Evolutionary conservation across 64 coral and sea anemone species (phyloP).

Genomic region (Stichodactyla mertensii): DNA sequence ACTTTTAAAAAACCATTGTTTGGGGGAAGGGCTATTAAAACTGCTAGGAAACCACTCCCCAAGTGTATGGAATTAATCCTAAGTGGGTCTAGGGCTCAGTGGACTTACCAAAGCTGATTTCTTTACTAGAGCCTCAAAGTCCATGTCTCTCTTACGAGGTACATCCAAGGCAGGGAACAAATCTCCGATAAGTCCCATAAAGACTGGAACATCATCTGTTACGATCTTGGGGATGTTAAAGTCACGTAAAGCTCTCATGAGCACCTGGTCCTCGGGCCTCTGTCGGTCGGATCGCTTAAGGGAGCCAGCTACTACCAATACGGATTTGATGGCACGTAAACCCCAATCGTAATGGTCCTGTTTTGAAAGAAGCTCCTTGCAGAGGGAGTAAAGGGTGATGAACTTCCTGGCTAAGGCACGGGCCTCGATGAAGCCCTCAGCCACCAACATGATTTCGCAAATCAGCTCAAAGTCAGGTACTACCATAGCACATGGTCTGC

Average conservation of each 20-base stretch:
- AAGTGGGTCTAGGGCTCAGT: too few relatives aligned
- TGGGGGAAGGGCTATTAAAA: too few relatives aligned
- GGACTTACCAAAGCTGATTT: slow-evolving; percentile 75
- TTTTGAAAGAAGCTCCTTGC: slow-evolving; percentile 98
- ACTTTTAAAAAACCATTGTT: too few relatives aligned
- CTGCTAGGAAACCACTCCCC: too few relatives aligned
- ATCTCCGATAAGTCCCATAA: slow-evolving; percentile 99
- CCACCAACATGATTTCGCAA: slow-evolving; percentile 99
- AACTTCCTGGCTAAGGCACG: slow-evolving; percentile 88
- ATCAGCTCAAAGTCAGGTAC: slow-evolving; percentile 99
- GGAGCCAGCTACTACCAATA: slow-evolving; percentile 94
- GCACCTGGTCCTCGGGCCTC: slow-evolving; percentile 91
- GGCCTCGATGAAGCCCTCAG: slow-evolving; percentile 96
- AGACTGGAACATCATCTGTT: slow-evolving; percentile 96
- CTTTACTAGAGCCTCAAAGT: slow-evolving; percentile 92
- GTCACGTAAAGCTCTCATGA: slow-evolving; percentile 98
- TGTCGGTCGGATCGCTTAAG: slow-evolving; percentile 91
- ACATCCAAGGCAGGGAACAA: slow-evolving; percentile 97
- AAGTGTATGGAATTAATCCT: neutral
- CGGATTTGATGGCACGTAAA: slow-evolving; percentile 97
- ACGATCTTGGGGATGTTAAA: slow-evolving; percentile 99
- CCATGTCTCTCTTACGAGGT: slow-evolving; percentile 92
- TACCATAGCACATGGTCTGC: slow-evolving; percentile 98
- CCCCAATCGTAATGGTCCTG: slow-evolving; percentile 99
- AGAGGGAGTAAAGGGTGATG: slow-evolving; percentile 93